Base-by-base conservation (phyloP, 2,888 invertebrate species). In the Trichogramma dendrolimi region DNA sequence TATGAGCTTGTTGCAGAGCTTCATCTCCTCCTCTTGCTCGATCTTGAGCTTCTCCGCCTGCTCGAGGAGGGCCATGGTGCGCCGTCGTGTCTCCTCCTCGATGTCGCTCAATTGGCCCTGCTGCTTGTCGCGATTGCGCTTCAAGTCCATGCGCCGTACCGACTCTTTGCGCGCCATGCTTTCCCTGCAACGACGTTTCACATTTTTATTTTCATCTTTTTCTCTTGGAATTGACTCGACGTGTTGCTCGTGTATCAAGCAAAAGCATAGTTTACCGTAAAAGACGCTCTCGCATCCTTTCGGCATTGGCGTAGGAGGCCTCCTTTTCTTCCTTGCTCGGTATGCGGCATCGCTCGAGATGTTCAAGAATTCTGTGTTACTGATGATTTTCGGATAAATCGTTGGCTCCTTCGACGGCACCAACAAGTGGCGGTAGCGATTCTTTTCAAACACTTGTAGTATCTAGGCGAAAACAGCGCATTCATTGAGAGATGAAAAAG, bases 1-100 rank as follows among this genome's bases (percentile, higher is more conserved):
- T 70, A 94, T 91, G 66, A 93, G 83, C 62, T 87, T 85, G 78
- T 92, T 93, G 66, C 90, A 89, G 39, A 81, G 83, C 78, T 87
- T 90, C 69, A 83, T 87, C 82, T 84, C 86, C 73, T 83, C 90
- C 72, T 82, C 86, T 71, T 86, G 82, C 68, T 86, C 85, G 61
- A 83, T 79, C 57, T 80, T 78, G 49, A 85, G 70, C 64, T 83
- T 81, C 54, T 80, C 74, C 1, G 85, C 84, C 65, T 85, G 76
- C 62, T 82, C 79, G 4, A 85, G 71, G 1, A 85, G 71, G 63
- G 83, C 80, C 65, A 80, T 73, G 10, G 81, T 82, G 63, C 81
- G 81, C 42, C 76, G 75, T 10, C 79, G 76, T 0, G 83, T 82
- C 61, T 83, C 84, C 4, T 78, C 75, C 68, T 84, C 84, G 27